Percentiles rank a stretch among this genome's conserved stretches.
Evolutionary conservation across 2,888 invertebrate genomes (phyloP).

Genomic region (Coronaproctus castanopsis): DNA sequence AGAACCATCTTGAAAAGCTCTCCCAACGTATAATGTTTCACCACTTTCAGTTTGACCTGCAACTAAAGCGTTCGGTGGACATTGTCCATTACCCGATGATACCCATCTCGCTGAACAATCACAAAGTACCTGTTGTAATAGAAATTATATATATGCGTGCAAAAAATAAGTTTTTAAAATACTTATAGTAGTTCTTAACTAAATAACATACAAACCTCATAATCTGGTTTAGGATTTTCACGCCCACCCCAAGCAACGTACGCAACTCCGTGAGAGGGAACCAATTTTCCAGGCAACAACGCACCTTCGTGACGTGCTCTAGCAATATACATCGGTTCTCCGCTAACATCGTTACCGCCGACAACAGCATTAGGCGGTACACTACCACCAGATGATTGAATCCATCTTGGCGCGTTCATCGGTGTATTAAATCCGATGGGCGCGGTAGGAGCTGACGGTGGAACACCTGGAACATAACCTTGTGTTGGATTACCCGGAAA

Average conservation of each 20-base stretch:
- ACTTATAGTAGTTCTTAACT: neutral
- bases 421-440: neutral
- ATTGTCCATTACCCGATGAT: slow-evolving; percentile 32
- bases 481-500: neutral
- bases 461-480: neutral
- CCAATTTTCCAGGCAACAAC: slow-evolving; percentile 58
- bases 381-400: slow-evolving; percentile 40
- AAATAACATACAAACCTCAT: slow-evolving; percentile 34
- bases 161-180: neutral
- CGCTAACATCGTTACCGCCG: slow-evolving; percentile 38
- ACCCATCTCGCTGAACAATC: slow-evolving; percentile 32
- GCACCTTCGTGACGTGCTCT: slow-evolving; percentile 49
- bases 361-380: slow-evolving; percentile 54
- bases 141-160: no score
- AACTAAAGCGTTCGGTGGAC: slow-evolving; percentile 26
- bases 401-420: slow-evolving; percentile 31
- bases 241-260: slow-evolving; percentile 61
- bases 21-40: slow-evolving; percentile 27
- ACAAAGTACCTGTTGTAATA: slow-evolving; percentile 27
- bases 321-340: slow-evolving; percentile 42
- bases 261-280: slow-evolving; percentile 44
- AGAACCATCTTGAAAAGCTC: slow-evolving; percentile 23
- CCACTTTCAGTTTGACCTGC: slow-evolving; percentile 25
- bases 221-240: slow-evolving; percentile 43
- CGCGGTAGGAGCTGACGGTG: neutral